These are phyloP conservation scores for Thera britannica DNA, from an alignment of 2,888 invertebrate genomes.

Conservation along the genomic window DNA sequence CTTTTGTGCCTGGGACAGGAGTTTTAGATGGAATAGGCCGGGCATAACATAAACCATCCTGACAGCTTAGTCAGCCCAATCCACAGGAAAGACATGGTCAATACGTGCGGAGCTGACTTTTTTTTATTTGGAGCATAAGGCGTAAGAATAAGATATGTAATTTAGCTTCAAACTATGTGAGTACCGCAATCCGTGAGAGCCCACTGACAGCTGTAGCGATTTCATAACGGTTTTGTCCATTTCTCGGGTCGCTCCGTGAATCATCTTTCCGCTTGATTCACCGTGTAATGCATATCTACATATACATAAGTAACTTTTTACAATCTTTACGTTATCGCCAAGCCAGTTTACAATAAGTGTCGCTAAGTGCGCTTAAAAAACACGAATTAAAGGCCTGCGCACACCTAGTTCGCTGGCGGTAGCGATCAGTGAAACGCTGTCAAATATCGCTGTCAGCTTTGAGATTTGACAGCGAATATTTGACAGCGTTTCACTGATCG, in stretches of 20 bases:
- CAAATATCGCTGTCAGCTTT: no score
- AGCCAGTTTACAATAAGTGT: slow-evolving; percentile 45
- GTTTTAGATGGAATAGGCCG: no score
- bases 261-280: slow-evolving; percentile 81
- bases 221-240: slow-evolving; percentile 76
- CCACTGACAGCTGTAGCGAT: slow-evolving; percentile 74
- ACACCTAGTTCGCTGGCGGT: no score
- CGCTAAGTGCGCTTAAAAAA: slow-evolving; percentile 41
- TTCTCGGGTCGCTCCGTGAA: slow-evolving; percentile 71
- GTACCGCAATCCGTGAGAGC: slow-evolving; percentile 74
- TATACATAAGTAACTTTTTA: slow-evolving; percentile 1
- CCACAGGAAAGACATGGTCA: no score
- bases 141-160: neutral
- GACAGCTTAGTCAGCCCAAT: no score
- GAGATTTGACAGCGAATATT: no score
- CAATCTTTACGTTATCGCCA: slow-evolving; percentile 45
- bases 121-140: no score
- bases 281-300: slow-evolving; percentile 39
- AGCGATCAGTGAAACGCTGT: no score
- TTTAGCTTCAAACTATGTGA: slow-evolving; percentile 51
- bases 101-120: no score
- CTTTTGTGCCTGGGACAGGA: no score
- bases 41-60: no score
- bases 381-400: slow-evolving; percentile 31
- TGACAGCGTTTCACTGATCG: no score